phyloP scores from a whole-genome alignment of 2,797 vertebrate genomes.

The Acrossocheilus fasciatus region DNA sequence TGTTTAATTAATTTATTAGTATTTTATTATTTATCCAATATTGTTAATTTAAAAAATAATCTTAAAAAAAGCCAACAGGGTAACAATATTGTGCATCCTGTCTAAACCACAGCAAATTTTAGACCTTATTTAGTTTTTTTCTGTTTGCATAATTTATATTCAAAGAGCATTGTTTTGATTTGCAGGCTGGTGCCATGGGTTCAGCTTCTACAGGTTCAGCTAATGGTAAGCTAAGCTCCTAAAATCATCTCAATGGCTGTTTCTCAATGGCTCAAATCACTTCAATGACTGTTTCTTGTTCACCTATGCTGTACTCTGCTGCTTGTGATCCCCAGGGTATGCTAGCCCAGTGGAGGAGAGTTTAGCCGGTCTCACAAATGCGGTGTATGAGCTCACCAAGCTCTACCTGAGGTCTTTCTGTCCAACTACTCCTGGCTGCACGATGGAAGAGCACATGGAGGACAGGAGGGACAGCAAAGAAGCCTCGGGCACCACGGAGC shows the following conservation, averaged over 20 bases:
- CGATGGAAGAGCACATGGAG: slow-evolving; percentile 56
- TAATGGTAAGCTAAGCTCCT: slow-evolving; percentile 35
- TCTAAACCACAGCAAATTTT: background rate
- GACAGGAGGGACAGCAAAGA: slow-evolving; percentile 78
- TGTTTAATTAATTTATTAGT: background rate
- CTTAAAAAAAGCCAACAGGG: background rate
- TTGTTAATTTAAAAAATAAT: background rate
- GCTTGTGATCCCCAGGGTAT: slow-evolving; percentile 71
- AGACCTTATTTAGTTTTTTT: background rate
- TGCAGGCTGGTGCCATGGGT: slow-evolving; percentile 49
- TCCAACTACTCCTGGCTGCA: slow-evolving; percentile 55
- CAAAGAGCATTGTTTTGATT: slow-evolving; percentile 3
- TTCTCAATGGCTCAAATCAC: no score
- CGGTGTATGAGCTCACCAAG: slow-evolving; percentile 86
- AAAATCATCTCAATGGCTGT: background rate
- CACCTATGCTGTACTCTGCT: background rate
- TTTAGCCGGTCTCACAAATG: slow-evolving; percentile 83
- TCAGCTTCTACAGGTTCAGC: slow-evolving; percentile 39
- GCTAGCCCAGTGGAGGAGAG: slow-evolving; percentile 82
- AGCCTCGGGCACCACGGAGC: slow-evolving; percentile 89
- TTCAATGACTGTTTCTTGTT: background rate
- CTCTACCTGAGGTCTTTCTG: slow-evolving; percentile 86
- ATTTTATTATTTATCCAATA: background rate
- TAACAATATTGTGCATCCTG: background rate
- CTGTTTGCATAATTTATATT: background rate